Conservation (phyloP, 2,113 vertebrate genomes). For the Pluvianellus socialis region DNA sequence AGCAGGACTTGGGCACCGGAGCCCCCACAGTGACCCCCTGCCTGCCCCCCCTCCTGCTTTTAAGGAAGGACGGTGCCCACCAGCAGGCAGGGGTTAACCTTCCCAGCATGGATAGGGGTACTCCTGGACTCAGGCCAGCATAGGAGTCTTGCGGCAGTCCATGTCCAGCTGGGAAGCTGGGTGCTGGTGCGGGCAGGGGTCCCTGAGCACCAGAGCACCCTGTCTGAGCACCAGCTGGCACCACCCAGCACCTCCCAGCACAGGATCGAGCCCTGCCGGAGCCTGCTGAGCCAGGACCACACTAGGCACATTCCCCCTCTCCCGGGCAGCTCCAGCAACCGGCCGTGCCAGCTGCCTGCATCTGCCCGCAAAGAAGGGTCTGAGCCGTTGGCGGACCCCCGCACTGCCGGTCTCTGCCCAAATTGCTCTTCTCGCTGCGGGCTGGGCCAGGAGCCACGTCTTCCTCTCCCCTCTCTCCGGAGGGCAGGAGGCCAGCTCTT, state of each 20-base stretch:
- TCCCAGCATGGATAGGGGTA: not conserved
- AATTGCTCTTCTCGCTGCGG: not conserved
- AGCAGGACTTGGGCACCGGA: rapidly evolving
- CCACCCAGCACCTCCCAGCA: not conserved
- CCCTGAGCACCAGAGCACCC: not conserved
- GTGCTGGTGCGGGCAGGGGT: not conserved
- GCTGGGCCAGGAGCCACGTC: not conserved
- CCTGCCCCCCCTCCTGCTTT: not conserved
- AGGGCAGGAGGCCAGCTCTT: slow-evolving; percentile 20
- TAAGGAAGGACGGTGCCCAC: not conserved
- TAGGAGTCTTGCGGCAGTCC: not conserved
- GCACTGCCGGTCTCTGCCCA: not conserved
- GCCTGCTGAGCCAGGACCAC: not conserved
- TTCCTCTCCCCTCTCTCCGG: not conserved
- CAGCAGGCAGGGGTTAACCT: not conserved
- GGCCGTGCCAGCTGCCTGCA: not conserved
- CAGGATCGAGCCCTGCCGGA: not conserved
- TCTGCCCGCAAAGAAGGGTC: not conserved
- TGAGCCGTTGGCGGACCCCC: rapidly evolving
- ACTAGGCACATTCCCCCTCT: not conserved
- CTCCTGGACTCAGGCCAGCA: not conserved
- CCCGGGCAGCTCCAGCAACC: not conserved
- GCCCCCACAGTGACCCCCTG: not conserved
- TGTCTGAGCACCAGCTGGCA: not conserved
- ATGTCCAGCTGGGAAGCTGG: not conserved